Evolutionary conservation across 2,888 invertebrate genomes (phyloP), one percentile per base, ranked within the genome.

Genomic region (Cerceris ruficornis): DNA sequence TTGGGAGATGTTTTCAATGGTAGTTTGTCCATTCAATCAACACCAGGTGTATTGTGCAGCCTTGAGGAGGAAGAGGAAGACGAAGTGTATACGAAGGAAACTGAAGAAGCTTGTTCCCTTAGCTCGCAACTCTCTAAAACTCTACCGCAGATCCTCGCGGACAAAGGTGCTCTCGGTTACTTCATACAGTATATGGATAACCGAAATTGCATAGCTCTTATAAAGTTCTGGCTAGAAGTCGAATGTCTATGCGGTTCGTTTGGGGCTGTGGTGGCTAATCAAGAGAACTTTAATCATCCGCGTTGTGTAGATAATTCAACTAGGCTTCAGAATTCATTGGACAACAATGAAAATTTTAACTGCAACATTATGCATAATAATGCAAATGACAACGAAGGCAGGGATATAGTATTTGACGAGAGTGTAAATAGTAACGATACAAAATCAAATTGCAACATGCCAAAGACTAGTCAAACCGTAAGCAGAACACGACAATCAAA

Each of bases 121-220:
- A 82, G 86, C 61, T 96, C 96, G 0, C 94, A 95, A 72, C 93
- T 98, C 67, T 96, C 96, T 6, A 95, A 96, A 93, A 95, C 95
- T 66, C 93, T 98, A 75, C 93, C 94, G 75, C 96, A 98, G 88
- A 95, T 97, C 82, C 93, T 98, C 14, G 93, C 94, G 41, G 97
- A 97, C 92, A 96, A 96, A 90, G 95, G 95, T 90, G 96, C 96
- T 70, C 93, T 98, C 41, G 95, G 95, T 60, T 97, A 97, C 92
- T 97, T 98, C 91, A 94, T 97, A 69, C 97, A 97, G 88, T 98
- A 95, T 92, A 95, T 98, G 95, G 97, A 98, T 88, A 94, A 95
- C n/a, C 94, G 95, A 81, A 95, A 95, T 72, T 94, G 95, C 69
- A 92, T 95, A 69, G 92, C 94, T 17, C 93, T 96, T 46, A 94